phyloP scores from a whole-genome alignment of 2,113 vertebrate genomes.

The Edolisoma coerulescens region DNA sequence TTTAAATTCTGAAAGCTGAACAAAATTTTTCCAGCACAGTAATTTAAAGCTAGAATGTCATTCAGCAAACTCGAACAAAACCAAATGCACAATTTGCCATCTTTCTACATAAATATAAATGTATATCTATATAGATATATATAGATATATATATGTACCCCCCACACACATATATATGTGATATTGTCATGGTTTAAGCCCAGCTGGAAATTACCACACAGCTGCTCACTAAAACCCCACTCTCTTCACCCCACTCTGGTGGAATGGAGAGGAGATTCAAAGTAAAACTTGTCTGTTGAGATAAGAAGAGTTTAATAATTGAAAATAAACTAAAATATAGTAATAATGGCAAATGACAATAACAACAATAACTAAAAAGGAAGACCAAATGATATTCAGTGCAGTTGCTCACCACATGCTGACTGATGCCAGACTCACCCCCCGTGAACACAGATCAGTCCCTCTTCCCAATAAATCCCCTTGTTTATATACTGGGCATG shows the following conservation, averaged over 20 bases:
- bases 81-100: not conserved
- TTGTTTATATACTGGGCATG: not conserved
- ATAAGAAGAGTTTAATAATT: not conserved
- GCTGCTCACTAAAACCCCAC: accelerated
- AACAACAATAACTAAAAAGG: not conserved
- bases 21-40: not conserved
- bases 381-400: not conserved
- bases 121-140: not conserved
- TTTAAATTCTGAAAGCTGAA: not conserved
- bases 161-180: too few relatives aligned
- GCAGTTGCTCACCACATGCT: not conserved
- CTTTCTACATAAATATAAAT: not conserved
- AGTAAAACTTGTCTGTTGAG: not conserved
- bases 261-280: not conserved
- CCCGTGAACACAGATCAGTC: accelerated
- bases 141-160: not conserved
- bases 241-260: not conserved
- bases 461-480: not conserved
- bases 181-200: not conserved
- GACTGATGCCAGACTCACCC: not conserved
- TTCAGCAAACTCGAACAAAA: not conserved
- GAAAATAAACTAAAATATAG: not conserved
- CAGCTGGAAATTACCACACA: not conserved
- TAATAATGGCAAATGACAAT: not conserved
- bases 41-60: not conserved